A percentile compares a stretch with the other conserved stretches of the same genome.
Evolutionary conservation across 2,888 invertebrate genomes (phyloP).

Genomic region (Athalia rosae): DNA sequence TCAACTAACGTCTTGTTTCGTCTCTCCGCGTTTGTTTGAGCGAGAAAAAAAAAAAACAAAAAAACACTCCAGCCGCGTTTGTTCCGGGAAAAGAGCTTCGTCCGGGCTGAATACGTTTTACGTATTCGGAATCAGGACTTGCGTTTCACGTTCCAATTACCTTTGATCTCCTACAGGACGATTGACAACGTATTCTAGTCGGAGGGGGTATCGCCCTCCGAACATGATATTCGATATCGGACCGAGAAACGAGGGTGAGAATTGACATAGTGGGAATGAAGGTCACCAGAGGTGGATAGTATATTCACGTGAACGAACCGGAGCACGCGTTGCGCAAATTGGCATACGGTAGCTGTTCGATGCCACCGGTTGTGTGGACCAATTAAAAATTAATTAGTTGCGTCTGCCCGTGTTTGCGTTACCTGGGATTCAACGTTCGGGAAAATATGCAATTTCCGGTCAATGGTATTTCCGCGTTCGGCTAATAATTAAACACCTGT

Average conservation of each 20-base stretch:
- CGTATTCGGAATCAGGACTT: neutral
- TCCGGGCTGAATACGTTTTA: too few species aligned
- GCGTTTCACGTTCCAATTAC: constrained; percentile 19
- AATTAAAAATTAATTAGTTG: constrained; percentile 52
- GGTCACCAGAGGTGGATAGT: neutral
- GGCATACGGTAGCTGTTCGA: too few species aligned
- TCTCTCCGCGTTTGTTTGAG: neutral
- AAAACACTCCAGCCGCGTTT: too few species aligned
- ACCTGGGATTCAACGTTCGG: neutral
- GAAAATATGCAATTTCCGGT: neutral
- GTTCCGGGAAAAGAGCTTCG: neutral
- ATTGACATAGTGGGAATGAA: constrained; percentile 8
- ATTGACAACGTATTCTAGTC: neutral
- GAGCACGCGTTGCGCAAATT: too few species aligned
- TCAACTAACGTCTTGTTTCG: too few species aligned
- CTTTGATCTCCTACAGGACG: constrained; percentile 24
- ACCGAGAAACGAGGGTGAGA: constrained; percentile 17
- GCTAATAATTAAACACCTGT: constrained; percentile 19
- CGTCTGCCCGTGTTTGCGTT: neutral
- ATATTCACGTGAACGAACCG: neutral
- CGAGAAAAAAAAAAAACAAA: too few species aligned
- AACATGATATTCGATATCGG: constrained; percentile 37
- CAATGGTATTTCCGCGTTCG: neutral
- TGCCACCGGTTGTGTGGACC: too few species aligned
- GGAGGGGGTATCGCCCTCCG: constrained; percentile 8